Evolutionary conservation across 2,113 vertebrate genomes (phyloP).

Genomic region (Syngnathus scovelli): DNA sequence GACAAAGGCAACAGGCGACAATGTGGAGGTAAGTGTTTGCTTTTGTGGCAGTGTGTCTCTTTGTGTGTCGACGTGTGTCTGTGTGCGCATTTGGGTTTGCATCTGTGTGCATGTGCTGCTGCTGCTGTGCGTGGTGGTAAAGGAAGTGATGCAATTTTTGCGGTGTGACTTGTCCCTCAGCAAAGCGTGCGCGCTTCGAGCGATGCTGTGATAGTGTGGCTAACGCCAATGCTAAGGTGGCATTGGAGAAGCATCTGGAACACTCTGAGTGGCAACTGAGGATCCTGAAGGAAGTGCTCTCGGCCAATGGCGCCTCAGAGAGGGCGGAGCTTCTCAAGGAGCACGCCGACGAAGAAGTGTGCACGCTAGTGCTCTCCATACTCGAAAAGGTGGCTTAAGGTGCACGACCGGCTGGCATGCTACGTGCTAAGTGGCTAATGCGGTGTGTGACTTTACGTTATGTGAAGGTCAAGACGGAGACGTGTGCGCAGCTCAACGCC

Average conservation of each 20-base stretch:
- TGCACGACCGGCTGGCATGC: neutral
- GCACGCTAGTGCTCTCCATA: conserved; percentile 57
- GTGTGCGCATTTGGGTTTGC: no score
- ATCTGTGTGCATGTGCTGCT: no score
- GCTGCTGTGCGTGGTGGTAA: no score
- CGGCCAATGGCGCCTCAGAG: conserved; percentile 53
- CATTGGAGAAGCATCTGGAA: conserved; percentile 63
- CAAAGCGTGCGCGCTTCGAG: conserved; percentile 17
- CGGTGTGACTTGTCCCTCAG: neutral
- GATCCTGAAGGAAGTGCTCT: conserved; percentile 54
- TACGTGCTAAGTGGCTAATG: neutral
- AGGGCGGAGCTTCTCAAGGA: conserved; percentile 65
- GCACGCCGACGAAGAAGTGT: conserved; percentile 55
- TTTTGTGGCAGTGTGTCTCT: no score
- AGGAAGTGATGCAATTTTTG: neutral
- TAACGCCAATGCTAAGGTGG: neutral
- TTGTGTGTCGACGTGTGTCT: no score
- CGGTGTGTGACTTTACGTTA: no score
- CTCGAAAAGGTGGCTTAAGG: conserved; percentile 58
- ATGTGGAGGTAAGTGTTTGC: conserved; percentile 1
- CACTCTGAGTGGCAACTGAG: conserved; percentile 68
- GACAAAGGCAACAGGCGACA: neutral
- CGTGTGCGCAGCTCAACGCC: conserved; percentile 63
- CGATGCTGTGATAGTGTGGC: neutral
- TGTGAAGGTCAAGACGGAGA: conserved; percentile 73